phyloP scores from a whole-genome alignment of 2,113 vertebrate species.

The Austrofundulus limnaeus region DNA sequence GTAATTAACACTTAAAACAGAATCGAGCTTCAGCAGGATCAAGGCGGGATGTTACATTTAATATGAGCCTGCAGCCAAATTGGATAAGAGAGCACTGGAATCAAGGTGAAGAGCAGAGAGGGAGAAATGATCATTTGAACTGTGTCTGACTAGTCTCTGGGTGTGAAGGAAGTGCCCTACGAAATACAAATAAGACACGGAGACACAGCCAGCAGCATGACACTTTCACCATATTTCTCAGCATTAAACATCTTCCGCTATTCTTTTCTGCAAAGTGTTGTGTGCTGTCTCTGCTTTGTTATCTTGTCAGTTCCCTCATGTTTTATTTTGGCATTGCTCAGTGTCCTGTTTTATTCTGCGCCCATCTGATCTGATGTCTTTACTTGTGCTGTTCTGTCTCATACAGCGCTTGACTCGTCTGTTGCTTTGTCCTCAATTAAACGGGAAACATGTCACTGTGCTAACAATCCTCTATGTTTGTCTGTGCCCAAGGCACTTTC shows the following conservation, averaged over 20 bases:
- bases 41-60: slow-evolving; percentile 59
- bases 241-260: not conserved
- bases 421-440: slow-evolving; percentile 63
- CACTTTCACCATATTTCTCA: slow-evolving; percentile 26
- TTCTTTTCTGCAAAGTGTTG: not conserved
- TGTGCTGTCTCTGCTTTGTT: not conserved
- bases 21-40: slow-evolving; percentile 54
- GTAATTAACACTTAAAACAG: slow-evolving; percentile 78
- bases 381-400: slow-evolving; percentile 26
- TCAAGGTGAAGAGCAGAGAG: slow-evolving; percentile 24
- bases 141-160: slow-evolving; percentile 36
- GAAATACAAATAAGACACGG: slow-evolving; percentile 58
- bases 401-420: slow-evolving; percentile 32
- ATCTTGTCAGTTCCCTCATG: slow-evolving; percentile 38
- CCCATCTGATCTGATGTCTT: slow-evolving; percentile 49
- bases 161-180: slow-evolving; percentile 19
- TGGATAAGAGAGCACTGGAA: slow-evolving; percentile 31
- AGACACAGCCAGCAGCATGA: slow-evolving; percentile 41
- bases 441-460: slow-evolving; percentile 41
- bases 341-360: slow-evolving; percentile 40
- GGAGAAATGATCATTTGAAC: slow-evolving; percentile 56
- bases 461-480: slow-evolving; percentile 44
- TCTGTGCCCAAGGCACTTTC: slow-evolving; percentile 43
- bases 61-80: slow-evolving; percentile 30
- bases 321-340: slow-evolving; percentile 28